Base-by-base conservation (phyloP, 1,140 invertebrate species). In the Microplitis demolitor region DNA sequence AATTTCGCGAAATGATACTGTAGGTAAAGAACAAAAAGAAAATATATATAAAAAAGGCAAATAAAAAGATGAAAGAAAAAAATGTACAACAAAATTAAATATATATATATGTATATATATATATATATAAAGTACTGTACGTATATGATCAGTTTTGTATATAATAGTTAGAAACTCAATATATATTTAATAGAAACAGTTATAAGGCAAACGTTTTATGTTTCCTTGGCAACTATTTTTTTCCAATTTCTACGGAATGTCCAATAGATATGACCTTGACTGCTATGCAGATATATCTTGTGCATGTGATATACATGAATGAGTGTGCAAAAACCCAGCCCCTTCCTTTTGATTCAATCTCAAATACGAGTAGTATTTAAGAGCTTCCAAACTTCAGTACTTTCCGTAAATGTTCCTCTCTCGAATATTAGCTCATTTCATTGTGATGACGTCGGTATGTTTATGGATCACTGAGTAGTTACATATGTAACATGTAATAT, bases 181-280 rank as follows among this genome's bases (percentile, higher is more conserved):
- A 45, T 45, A 45, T 0, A 0, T 45, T 9, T 45, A 5, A 45
- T 45, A 45, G 11, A 11, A 45, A 11, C 39, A 45, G 39, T 45
- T 45, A 45, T 45, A 45, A 5, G 6, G 39, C 3, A 45, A 45
- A 45, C 11, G 39, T 11, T 45, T 45, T 9, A 39, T 39, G 11
- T 45, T 45, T 11, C 39, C 11, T 5, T 11, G 39, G 11, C 39
- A 9, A 11, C 39, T 6, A 45, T 8, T 16, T n/a, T 54, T 54
- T 54, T 54, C n/a, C 53, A 54, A 45, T 45, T 45, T 54, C 9
- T 54, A 54, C 13, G 16, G 53, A 14, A 61, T 50, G 35, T 69
- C 56, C 58, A 37, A 69, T 69, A 45, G 56, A 39, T 35, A 3
- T 60, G 68, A 69, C 68, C 68, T 69, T 69, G 61, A 13, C 33